Evolutionary conservation across 2,797 vertebrate genomes (phyloP), one percentile per base, ranked within the genome.

Genomic region (Gallinago solitaria): DNA sequence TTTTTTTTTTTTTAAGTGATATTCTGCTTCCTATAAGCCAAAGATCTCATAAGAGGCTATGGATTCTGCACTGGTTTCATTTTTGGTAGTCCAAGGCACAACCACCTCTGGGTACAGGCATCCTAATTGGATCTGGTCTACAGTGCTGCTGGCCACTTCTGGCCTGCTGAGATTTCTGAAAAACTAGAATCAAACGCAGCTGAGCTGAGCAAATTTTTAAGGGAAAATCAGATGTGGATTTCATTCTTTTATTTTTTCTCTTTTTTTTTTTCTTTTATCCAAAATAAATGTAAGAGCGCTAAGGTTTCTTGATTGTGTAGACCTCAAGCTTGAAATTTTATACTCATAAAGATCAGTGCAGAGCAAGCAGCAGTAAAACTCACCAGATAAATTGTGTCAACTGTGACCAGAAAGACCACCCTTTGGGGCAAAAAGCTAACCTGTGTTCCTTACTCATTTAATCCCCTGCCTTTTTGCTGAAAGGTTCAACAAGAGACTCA

Each of bases 401-500:
- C 33, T 87, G 61, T 83, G 56, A 65, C 64, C 56, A 94, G 35
- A 65, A 47, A 89, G 81, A 87, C 83, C 77, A 83, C 93, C 63
- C 48, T 84, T 96, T 64, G 41, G 23, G 13, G 53, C 82, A 37
- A 84, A 90, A 93, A 82, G 9, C 70, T 48, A 28, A 47, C 45
- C 76, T 35, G n/a, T 81, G 57, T 89, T 87, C 83, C 45, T 79
- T 43, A 73, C 23, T 82, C 23, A 4, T 70, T 95, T 93, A 87
- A 94, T 94, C 48, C 59, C 27, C 41, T 92, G 41, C 35, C 87
- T 84, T 94, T 92, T 65, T 91, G 48, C 67, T 76, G 65, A 79
- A 91, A 91, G 32, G 18, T 32, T 79, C 0, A 3, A 27, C 39
- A 68, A 53, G 67, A 59, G 67, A 87, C 39, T 84, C 60, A 39